Conservation (phyloP, 2,113 vertebrate genomes). For the Percopsis transmontana region DNA sequence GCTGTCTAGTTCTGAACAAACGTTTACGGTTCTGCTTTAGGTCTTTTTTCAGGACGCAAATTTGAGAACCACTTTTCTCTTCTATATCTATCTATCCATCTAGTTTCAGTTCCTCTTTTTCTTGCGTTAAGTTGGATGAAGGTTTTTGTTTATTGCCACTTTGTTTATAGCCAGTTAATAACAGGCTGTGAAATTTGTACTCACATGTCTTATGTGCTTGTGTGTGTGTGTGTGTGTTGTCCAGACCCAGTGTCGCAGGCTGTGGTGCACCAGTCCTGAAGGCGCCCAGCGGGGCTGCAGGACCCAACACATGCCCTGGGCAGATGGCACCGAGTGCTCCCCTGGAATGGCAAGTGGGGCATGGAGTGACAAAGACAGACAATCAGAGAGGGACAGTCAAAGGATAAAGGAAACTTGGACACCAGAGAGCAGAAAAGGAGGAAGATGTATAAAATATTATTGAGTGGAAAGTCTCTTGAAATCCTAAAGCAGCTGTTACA, state of each 20-base stretch:
- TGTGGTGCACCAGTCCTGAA: slow-evolving; percentile 94
- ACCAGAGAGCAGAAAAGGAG: background rate
- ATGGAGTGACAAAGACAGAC: background rate
- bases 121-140: background rate
- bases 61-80: background rate
- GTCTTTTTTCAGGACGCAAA: background rate
- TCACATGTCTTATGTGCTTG: background rate
- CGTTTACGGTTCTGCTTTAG: slow-evolving; percentile 3
- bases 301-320: slow-evolving; percentile 98
- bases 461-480: background rate
- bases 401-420: background rate
- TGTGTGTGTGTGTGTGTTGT: slow-evolving; percentile 33
- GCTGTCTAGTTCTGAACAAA: slow-evolving; percentile 27
- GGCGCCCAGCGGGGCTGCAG: slow-evolving; percentile 91
- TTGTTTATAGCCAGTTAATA: background rate
- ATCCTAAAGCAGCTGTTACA: background rate
- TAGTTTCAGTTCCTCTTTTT: no score
- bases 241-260: slow-evolving; percentile 92
- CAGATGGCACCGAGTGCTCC: slow-evolving; percentile 94
- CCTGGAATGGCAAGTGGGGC: slow-evolving; percentile 84
- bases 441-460: background rate
- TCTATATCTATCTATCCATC: no score
- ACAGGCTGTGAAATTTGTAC: no score
- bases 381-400: background rate
- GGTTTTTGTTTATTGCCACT: background rate